Conservation (phyloP, 2,797 vertebrate genomes). For the Rhinogobio ventralis region DNA sequence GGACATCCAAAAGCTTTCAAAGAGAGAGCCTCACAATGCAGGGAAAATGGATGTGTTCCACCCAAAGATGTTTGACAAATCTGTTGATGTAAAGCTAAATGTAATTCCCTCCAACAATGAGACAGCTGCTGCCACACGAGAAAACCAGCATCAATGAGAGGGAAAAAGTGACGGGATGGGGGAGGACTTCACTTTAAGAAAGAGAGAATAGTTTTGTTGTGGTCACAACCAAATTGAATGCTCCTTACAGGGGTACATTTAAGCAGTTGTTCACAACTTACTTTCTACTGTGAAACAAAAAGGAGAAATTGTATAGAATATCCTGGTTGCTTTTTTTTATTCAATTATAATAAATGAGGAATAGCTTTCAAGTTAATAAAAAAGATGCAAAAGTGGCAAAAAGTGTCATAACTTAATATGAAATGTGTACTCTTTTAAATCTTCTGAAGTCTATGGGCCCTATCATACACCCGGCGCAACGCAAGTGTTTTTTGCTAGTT, state of each 20-base stretch:
- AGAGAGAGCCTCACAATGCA: constrained; percentile 41
- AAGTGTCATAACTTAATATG: not conserved
- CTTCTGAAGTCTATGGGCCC: not conserved
- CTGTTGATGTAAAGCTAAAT: constrained; percentile 54
- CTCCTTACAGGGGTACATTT: not conserved
- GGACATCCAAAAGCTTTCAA: constrained; percentile 45
- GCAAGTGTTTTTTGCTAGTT: no score
- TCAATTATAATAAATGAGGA: not conserved
- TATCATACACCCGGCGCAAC: no score
- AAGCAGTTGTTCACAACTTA: not conserved
- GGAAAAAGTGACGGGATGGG: not conserved
- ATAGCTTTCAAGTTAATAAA: not conserved
- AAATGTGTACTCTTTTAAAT: not conserved
- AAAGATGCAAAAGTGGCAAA: not conserved
- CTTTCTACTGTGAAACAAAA: not conserved
- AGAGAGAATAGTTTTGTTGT: not conserved
- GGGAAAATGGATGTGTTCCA: constrained; percentile 38
- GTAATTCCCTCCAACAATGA: constrained; percentile 43
- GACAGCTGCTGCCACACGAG: constrained; percentile 36
- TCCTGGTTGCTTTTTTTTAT: not conserved
- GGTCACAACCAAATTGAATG: not conserved
- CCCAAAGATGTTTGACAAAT: constrained; percentile 56
- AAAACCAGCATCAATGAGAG: not conserved
- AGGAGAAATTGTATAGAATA: not conserved
- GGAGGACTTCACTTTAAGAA: not conserved